Percentiles rank a stretch among this genome's conserved stretches.
These are phyloP conservation scores for Sericinus montela DNA, from an alignment of 2,888 invertebrate genomes.

Conservation along the genomic window DNA sequence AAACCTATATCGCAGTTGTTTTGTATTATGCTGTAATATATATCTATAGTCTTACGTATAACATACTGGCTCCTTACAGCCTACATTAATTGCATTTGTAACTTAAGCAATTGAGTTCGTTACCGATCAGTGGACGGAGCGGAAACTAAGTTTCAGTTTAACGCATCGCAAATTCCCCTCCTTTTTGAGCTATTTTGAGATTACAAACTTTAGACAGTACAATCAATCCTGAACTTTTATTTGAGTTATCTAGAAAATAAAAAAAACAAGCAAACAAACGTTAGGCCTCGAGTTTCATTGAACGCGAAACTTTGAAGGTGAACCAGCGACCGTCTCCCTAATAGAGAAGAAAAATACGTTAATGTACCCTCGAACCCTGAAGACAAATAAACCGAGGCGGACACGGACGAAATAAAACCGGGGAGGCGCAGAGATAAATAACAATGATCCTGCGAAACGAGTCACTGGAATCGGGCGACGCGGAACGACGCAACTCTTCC, in stretches of 20 bases:
- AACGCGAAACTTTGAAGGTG: constrained; percentile 73
- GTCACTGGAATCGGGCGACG: constrained; percentile 29
- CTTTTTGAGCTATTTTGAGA: constrained; percentile 45
- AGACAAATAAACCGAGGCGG: constrained; percentile 75
- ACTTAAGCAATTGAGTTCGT: constrained; percentile 40
- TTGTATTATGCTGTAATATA: no score
- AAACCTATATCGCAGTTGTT: no score
- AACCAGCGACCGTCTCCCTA: constrained; percentile 69
- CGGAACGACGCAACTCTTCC: constrained; percentile 10
- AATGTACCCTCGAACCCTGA: constrained; percentile 75
- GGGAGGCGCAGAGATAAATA: constrained; percentile 69
- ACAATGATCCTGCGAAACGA: constrained; percentile 65
- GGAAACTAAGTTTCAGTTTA: constrained; percentile 48
- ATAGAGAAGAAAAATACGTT: constrained; percentile 79
- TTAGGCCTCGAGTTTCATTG: constrained; percentile 52
- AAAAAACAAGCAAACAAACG: constrained; percentile 69
- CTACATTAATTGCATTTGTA: constrained; percentile 41
- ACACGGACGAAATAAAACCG: constrained; percentile 69
- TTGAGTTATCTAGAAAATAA: constrained; percentile 68
- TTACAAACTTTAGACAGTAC: constrained; percentile 61
- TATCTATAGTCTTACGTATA: no score
- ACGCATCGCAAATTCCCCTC: constrained; percentile 40
- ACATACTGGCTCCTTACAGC: constrained; percentile 30
- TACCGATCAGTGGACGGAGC: constrained; percentile 38
- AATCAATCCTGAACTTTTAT: constrained; percentile 78